A percentile compares a stretch with the other conserved stretches of the same genome.
Evolutionary conservation across 2,797 vertebrate genomes (phyloP).

Genomic region (Acanthopagrus latus): DNA sequence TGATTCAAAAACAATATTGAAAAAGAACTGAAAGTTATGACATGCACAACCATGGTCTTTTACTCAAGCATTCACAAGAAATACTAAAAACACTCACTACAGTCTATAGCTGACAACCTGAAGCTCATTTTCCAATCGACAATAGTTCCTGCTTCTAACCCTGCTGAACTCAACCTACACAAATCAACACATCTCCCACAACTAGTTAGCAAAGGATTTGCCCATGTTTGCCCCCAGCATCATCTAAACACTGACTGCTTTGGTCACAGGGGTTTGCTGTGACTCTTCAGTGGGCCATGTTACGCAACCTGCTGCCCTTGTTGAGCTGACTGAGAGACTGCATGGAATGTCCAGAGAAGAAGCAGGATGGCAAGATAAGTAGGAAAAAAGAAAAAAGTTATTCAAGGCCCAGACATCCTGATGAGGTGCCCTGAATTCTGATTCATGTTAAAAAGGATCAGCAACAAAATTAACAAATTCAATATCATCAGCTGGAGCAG

Average conservation of each 20-base stretch:
- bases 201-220: constrained; percentile 33
- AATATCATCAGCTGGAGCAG: not conserved
- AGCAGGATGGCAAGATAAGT: not conserved
- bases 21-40: not conserved
- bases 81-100: not conserved
- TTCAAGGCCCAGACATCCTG: not conserved
- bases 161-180: constrained; percentile 15
- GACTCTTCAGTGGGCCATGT: constrained; percentile 23
- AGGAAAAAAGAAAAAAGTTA: not conserved
- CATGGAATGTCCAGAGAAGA: not conserved
- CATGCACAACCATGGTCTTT: not conserved
- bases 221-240: constrained; percentile 29
- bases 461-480: not conserved
- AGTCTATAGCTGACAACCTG: not conserved
- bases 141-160: constrained; percentile 25
- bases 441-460: not conserved
- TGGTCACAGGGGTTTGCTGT: constrained; percentile 32
- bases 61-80: not conserved
- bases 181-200: constrained; percentile 26
- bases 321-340: constrained; percentile 6
- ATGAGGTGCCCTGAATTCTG: not conserved
- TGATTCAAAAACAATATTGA: not conserved
- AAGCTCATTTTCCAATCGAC: not conserved
- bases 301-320: constrained; percentile 30
- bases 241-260: constrained; percentile 46